Evolutionary conservation across 2,797 vertebrate genomes (phyloP).

Genomic region (Mus caroli): DNA sequence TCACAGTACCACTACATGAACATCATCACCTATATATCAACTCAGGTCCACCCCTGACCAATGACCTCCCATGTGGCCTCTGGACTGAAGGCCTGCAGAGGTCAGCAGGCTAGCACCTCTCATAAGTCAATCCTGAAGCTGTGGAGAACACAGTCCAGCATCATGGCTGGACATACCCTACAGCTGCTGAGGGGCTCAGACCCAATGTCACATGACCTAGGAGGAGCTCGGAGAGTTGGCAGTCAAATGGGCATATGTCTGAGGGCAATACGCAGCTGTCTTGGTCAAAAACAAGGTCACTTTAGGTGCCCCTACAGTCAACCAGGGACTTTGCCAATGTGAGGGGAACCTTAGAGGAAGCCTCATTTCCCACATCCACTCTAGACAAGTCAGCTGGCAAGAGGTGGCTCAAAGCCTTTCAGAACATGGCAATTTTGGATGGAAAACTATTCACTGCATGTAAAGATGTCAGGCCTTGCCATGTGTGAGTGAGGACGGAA

Average conservation of each 20-base stretch:
- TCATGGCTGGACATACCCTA: background rate
- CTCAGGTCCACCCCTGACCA: background rate
- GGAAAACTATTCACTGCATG: background rate
- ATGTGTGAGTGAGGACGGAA: background rate
- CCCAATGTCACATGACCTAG: background rate
- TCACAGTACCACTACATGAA: background rate
- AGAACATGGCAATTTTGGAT: background rate
- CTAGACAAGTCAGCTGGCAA: background rate
- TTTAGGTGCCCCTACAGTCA: background rate
- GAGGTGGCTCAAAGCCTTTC: background rate
- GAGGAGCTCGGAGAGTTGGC: background rate
- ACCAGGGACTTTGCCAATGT: background rate
- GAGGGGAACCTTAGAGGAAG: background rate
- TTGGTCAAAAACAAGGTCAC: background rate
- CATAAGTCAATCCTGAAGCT: background rate
- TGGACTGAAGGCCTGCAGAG: background rate
- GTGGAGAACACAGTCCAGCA: background rate
- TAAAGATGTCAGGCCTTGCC: background rate
- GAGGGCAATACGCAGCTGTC: background rate
- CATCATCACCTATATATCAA: background rate
- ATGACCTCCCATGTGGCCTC: background rate
- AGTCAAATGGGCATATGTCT: background rate
- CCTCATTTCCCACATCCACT: background rate
- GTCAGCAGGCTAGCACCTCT: no score
- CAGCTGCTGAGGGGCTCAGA: background rate